Evolutionary conservation across 2,888 invertebrate species (phyloP), one percentile per base, ranked within the genome.

Genomic region (Omphaloscelis lunosa): DNA sequence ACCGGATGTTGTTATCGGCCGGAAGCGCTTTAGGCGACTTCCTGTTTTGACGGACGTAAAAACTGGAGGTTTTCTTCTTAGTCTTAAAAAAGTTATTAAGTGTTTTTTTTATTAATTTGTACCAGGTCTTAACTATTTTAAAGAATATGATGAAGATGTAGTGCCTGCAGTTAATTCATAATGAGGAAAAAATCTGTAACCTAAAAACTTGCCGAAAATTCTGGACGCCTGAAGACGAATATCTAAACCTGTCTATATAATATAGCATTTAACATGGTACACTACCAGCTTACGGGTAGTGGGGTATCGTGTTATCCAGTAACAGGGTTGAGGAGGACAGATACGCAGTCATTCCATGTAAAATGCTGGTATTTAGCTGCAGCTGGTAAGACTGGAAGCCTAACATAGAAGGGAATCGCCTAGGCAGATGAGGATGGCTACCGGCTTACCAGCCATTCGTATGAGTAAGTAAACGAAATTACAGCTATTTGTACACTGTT

Each of bases 1-100:
- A 90, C 93, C 94, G 96, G 96, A 96, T 95, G 96, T 95, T 96
- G 96, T 96, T 96, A 96, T 96, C 96, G 95, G 96, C 95, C 96
- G 96, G 96, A 96, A 96, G 94, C 94, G 96, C 96, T 96, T 95
- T 95, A 93, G 95, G 96, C 96, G 93, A 93, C 94, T 95, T 95
- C 96, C 95, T 94, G 95, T 95, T 96, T 94, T 96, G 95, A 94
- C 94, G 95, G 94, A 95, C 94, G 94, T 85, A 89, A 90, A 88
- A 89, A 90, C 76, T 79, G 72, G 77, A 85, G 85, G 72, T 66
- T 83, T 88, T 86, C 72, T 82, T 82, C 75, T 82, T 79, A 80
- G 78, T 84, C 78, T 86, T 82, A 82, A 75, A 81, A 83, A 84
- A 77, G 73, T 77, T 83, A 62, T 79, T 70, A 82, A 74, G 79